phyloP scores from a whole-genome alignment of 2,113 vertebrate species.

The Microtus montanus region DNA sequence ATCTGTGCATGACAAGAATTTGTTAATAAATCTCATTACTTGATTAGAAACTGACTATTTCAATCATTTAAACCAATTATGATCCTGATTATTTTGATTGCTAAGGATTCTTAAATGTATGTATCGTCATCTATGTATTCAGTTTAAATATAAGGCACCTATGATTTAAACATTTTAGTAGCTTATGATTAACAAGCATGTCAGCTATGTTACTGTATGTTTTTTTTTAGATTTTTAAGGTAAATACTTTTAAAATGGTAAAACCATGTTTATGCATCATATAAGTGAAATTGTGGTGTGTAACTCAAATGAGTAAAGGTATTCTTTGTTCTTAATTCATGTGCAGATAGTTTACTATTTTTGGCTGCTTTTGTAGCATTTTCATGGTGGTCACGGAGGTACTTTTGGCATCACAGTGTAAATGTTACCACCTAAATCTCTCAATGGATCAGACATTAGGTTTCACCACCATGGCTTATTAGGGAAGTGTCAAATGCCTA shows the following conservation, averaged over 20 bases:
- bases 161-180: constrained; percentile 33
- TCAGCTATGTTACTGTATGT: constrained; percentile 7
- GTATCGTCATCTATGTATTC: background rate
- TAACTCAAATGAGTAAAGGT: background rate
- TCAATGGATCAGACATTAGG: background rate
- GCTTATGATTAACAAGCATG: background rate
- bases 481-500: background rate
- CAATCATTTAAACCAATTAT: constrained; percentile 63
- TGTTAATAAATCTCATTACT: constrained; percentile 59
- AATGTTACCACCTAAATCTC: background rate
- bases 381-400: background rate
- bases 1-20: constrained; percentile 44
- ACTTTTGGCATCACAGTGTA: background rate
- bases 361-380: background rate
- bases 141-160: constrained; percentile 38
- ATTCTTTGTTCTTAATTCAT: background rate
- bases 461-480: background rate
- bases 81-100: constrained; percentile 66
- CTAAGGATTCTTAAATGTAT: constrained; percentile 50
- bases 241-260: background rate
- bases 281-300: background rate
- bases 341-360: background rate
- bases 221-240: background rate
- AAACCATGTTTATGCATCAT: background rate
- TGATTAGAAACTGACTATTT: constrained; percentile 72